Evolutionary conservation across 2,888 invertebrate genomes (phyloP).

Genomic region (Glyphotaelius pellucidus): DNA sequence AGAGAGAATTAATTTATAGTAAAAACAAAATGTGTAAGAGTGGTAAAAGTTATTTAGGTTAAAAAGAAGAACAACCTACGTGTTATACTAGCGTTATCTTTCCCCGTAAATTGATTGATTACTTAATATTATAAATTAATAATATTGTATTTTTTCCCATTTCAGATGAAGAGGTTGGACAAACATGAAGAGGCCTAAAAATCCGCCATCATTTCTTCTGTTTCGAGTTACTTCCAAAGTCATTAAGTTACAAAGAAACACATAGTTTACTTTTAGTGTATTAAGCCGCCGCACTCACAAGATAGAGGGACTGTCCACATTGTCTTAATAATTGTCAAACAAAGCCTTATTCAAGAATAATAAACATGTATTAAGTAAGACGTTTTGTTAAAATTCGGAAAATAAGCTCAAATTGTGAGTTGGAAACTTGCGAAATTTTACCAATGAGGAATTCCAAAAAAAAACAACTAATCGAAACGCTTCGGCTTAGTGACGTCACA

Average conservation of each 20-base stretch:
- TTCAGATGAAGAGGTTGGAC: conserved; percentile 75
- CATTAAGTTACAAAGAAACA: conserved; percentile 41
- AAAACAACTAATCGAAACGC: not conserved
- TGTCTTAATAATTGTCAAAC: not conserved
- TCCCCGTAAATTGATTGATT: not conserved
- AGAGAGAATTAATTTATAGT: no score
- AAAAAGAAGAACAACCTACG: no score
- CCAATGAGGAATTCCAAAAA: not conserved
- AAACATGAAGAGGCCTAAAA: conserved; percentile 75
- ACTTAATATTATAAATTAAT: not conserved
- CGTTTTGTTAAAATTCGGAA: not conserved
- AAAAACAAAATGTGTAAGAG: no score
- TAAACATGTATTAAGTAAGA: not conserved
- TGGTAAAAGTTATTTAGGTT: no score
- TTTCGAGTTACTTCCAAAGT: conserved; percentile 13
- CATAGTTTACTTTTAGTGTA: conserved; percentile 21
- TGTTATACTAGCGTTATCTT: no score
- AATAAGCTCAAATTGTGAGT: not conserved
- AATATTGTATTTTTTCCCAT: conserved; percentile 33
- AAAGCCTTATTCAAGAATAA: not conserved
- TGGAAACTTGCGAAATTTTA: not conserved
- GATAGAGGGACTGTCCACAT: not conserved
- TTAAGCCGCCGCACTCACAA: not conserved
- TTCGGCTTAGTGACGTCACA: not conserved
- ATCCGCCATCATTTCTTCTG: not conserved